These are phyloP conservation scores for Andrena dorsata DNA, from an alignment of 2,888 invertebrate genomes.

Conservation along the genomic window DNA sequence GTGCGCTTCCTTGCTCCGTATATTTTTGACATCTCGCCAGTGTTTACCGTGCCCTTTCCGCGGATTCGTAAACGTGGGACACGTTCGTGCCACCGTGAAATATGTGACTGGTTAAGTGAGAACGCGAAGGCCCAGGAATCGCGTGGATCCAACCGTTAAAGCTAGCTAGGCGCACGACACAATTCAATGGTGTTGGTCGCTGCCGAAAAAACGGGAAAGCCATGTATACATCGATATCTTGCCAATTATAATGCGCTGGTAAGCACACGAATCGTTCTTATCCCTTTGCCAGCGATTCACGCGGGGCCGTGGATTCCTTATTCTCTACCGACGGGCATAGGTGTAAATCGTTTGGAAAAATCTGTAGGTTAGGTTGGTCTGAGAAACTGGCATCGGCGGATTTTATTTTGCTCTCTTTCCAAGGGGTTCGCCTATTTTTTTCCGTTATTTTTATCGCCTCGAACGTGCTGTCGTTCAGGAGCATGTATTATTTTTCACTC, in stretches of 20 bases:
- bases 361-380: conserved; percentile 82
- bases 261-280: conserved; percentile 55
- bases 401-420: conserved; percentile 75
- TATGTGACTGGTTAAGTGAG: conserved; percentile 68
- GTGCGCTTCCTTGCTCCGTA: conserved; percentile 74
- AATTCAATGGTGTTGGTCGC: conserved; percentile 73
- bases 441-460: conserved; percentile 57
- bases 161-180: conserved; percentile 67
- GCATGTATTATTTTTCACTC: conserved; percentile 40
- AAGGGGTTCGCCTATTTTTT: conserved; percentile 66
- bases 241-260: conserved; percentile 75
- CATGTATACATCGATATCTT: conserved; percentile 68
- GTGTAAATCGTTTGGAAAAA: conserved; percentile 69
- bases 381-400: conserved; percentile 77
- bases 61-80: conserved; percentile 60
- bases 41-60: conserved; percentile 56
- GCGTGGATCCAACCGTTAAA: conserved; percentile 47
- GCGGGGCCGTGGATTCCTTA: not conserved
- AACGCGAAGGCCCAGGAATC: conserved; percentile 48
- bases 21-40: conserved; percentile 68
- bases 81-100: conserved; percentile 56
- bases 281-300: not conserved
- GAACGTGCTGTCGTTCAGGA: conserved; percentile 41
- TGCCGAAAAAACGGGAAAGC: conserved; percentile 73
- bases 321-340: conserved; percentile 19